Percentiles rank a stretch among this genome's conserved stretches.
These are phyloP conservation scores for Sabellastarte sp. DNA, from an alignment of 2,888 invertebrate genomes.

Conservation along the genomic window DNA sequence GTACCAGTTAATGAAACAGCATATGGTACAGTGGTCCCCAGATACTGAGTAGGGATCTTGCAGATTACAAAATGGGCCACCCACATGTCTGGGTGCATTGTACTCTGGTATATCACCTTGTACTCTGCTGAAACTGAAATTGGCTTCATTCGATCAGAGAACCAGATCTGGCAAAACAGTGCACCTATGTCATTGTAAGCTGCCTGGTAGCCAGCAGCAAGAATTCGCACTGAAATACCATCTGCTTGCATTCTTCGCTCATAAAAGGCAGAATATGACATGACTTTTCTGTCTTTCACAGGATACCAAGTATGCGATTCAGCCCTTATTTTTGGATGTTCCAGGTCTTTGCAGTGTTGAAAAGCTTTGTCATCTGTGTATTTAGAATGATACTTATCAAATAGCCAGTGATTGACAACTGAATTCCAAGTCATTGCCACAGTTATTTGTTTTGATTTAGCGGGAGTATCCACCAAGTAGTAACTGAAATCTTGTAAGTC, in stretches of 20 bases:
- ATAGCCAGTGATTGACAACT: no score
- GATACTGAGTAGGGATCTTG: constrained; percentile 6
- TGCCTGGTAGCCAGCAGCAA: constrained; percentile 24
- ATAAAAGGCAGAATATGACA: constrained; percentile 24
- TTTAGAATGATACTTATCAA: no score
- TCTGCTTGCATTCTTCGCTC: constrained; percentile 13
- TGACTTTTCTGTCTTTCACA: constrained; percentile 13
- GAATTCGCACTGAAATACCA: constrained; percentile 22
- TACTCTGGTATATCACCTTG: constrained; percentile 21
- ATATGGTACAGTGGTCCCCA: constrained; percentile 6
- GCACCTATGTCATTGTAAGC: constrained; percentile 16
- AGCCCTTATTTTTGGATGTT: no score
- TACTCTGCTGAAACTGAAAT: constrained; percentile 17
- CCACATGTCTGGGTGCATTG: constrained; percentile 19
- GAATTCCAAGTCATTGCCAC: no score
- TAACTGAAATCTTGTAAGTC: no score
- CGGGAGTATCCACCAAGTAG: no score
- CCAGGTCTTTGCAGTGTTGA: no score
- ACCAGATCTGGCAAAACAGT: constrained; percentile 26
- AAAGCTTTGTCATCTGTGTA: no score
- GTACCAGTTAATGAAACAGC: constrained; percentile 16
- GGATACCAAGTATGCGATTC: constrained; percentile 23
- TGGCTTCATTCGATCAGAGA: constrained; percentile 5
- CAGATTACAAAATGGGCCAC: constrained; percentile 22
- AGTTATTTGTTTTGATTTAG: no score